These are phyloP conservation scores for Pleuronectes platessa DNA, from an alignment of 2,113 vertebrate genomes.

Conservation along the genomic window DNA sequence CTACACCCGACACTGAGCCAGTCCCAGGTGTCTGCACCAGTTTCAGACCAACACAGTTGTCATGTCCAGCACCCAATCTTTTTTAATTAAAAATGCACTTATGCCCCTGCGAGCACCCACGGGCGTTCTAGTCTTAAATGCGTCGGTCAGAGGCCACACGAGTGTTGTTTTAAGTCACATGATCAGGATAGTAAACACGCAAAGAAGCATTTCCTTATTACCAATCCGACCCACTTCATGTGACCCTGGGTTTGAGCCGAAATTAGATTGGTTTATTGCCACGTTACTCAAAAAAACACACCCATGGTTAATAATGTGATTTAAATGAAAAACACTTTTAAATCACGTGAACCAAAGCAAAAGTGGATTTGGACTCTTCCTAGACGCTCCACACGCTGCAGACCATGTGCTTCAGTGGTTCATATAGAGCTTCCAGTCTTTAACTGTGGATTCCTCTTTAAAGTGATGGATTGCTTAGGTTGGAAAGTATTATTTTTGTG, in stretches of 20 bases:
- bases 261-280: no score
- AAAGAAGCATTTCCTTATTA: no score
- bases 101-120: neutral
- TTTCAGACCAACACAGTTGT: neutral
- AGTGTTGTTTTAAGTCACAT: no score
- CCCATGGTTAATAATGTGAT: no score
- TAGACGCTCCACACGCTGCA: neutral
- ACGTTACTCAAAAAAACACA: no score
- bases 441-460: conserved; percentile 14
- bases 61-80: neutral
- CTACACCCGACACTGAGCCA: neutral
- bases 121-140: no score
- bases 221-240: no score
- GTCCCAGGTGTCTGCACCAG: neutral
- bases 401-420: no score
- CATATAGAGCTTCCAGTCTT: neutral
- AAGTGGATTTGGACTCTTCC: neutral
- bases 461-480: neutral
- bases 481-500: conserved; percentile 10
- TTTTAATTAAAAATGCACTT: neutral
- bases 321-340: no score
- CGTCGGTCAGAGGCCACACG: no score
- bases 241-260: no score
- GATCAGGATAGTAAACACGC: no score
- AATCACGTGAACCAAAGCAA: neutral